These are phyloP conservation scores for Pipra filicauda DNA, from an alignment of 2,113 vertebrate species.

Conservation along the genomic window DNA sequence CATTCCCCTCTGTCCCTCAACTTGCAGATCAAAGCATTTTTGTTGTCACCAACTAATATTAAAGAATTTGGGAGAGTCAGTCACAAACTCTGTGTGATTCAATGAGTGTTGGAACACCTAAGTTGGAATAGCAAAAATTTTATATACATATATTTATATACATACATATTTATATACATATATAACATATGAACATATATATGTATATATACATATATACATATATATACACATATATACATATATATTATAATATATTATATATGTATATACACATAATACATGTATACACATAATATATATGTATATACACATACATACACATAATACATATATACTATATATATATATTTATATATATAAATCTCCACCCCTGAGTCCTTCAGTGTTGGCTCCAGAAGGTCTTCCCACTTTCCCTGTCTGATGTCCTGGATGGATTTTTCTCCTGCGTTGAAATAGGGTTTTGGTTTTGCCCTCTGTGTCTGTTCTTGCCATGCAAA, in stretches of 20 bases:
- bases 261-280: too few species aligned
- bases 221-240: too few species aligned
- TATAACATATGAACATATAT: too few species aligned
- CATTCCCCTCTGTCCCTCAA: not conserved
- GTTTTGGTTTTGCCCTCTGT: accelerated
- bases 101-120: not conserved
- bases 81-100: not conserved
- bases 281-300: too few species aligned
- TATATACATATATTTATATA: too few species aligned
- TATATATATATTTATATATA: not conserved
- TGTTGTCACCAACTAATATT: not conserved
- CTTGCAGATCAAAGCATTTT: not conserved
- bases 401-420: not conserved
- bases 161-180: too few species aligned
- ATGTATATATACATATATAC: too few species aligned
- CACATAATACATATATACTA: too few species aligned
- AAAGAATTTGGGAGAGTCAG: not conserved
- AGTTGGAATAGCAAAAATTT: not conserved
- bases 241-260: too few species aligned
- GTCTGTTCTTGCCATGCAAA: not conserved
- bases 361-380: not conserved
- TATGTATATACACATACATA: too few species aligned
- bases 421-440: not conserved
- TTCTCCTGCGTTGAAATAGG: not conserved
- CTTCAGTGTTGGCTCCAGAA: not conserved